Base-by-base conservation (phyloP, 2,888 invertebrate species). In the Schizotus pectinicornis region DNA sequence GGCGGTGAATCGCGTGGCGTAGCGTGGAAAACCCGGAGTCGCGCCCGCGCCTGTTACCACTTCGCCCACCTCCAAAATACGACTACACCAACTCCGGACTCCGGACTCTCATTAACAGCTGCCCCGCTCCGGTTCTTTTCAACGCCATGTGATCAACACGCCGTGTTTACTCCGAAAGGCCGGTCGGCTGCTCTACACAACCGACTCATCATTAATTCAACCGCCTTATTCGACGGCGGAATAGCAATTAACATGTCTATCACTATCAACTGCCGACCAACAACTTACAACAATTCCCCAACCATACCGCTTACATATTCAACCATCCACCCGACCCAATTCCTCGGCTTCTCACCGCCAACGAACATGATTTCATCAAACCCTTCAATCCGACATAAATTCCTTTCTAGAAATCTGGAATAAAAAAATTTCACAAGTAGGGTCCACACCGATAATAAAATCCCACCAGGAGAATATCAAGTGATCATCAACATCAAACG, bases 1-100 rank as follows among this genome's bases (percentile, higher is more conserved):
- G 69, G 74, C 73, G 69, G 73, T 66, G 71, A 68, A 73, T 73
- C 73, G 73, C 74, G 72, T 73, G 69, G 67, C 67, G 64, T 43
- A 35, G 61, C 53, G 51, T 49, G 59, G 67, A 67, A 65, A 67
- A 64, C 61, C 64, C 62, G 67, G 22, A 22, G 22, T 22, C 69
- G 70, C 75, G 72, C 72, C 70, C 68, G 69, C 73, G 70, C 74
- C 64, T 57, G 63, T 55, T 63, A 61, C 50, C 59, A 50, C 55
- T 53, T 55, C 51, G 42, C 42, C 36, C 43, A 11, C 54, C 30
- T 31, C 31, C 39, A 38, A 37, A 49, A 30, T 13, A 32, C 52
- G 30, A 50, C 33, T 57, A 47, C 51, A 46, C 39, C 51, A 48
- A 56, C 56, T 50, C 52, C 59, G 60, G 63, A 59, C 61, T 60